Evolutionary conservation across 2,888 invertebrate species (phyloP).

Genomic region (Drymonia ruficornis): DNA sequence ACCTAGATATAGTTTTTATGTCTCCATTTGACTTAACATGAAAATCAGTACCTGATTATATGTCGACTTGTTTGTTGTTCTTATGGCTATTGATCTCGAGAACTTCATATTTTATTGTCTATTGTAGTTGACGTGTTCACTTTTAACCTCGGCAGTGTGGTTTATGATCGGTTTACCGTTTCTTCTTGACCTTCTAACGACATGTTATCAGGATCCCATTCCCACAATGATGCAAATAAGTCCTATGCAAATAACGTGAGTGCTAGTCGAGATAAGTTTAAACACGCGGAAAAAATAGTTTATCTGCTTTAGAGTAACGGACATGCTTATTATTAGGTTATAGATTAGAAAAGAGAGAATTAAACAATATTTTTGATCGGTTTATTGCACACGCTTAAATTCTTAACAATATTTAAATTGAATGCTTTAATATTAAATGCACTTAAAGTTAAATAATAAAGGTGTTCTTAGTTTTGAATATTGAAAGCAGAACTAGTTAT

Average conservation of each 20-base stretch:
- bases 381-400: no score
- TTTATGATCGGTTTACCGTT: slow-evolving; percentile 20
- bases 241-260: slow-evolving; percentile 27
- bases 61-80: no score
- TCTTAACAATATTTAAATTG: no score
- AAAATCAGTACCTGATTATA: no score
- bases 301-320: neutral
- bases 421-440: no score
- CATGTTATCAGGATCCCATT: slow-evolving; percentile 12
- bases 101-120: neutral
- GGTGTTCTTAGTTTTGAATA: no score
- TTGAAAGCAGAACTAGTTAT: no score
- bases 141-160: neutral
- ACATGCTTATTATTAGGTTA: neutral
- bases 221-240: slow-evolving; percentile 18
- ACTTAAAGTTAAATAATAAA: no score
- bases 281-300: slow-evolving; percentile 8
- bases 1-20: no score
- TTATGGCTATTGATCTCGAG: neutral
- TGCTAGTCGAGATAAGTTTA: slow-evolving; percentile 12
- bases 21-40: no score
- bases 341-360: neutral
- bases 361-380: no score
- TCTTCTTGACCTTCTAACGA: slow-evolving; percentile 21
- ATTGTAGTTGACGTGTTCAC: neutral